Percentiles rank a stretch among this genome's conserved stretches.
phyloP scores from a whole-genome alignment of 2,113 vertebrate species.

The Silurus meridionalis region DNA sequence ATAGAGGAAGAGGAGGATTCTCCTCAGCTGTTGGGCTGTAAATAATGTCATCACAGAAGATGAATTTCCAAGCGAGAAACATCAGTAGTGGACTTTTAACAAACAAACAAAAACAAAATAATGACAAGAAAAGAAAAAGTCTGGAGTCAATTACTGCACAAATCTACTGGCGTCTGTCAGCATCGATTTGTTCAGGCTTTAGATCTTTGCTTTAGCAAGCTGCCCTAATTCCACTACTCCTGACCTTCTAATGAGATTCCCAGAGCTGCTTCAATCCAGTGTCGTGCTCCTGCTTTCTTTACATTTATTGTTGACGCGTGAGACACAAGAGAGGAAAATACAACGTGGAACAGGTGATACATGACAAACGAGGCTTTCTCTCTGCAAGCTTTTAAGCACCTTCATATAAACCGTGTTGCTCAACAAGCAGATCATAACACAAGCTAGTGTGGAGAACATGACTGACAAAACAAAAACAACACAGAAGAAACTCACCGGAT shows the following conservation, averaged over 20 bases:
- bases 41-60: not conserved
- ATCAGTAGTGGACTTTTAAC: slow-evolving; percentile 15
- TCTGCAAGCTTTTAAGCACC: not conserved
- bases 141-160: slow-evolving; percentile 68
- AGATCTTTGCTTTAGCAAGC: slow-evolving; percentile 58
- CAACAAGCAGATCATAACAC: not conserved
- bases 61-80: not conserved
- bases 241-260: slow-evolving; percentile 69
- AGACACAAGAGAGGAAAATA: not conserved
- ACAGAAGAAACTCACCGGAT: slow-evolving; percentile 40
- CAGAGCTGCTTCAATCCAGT: slow-evolving; percentile 49
- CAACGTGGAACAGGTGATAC: not conserved
- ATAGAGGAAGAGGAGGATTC: not conserved
- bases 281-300: slow-evolving; percentile 52
- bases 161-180: slow-evolving; percentile 65
- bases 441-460: not conserved
- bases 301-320: slow-evolving; percentile 20
- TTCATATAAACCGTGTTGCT: not conserved
- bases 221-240: slow-evolving; percentile 65
- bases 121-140: slow-evolving; percentile 38
- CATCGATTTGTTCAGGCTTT: slow-evolving; percentile 68
- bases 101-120: slow-evolving; percentile 38
- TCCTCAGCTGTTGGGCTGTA: not conserved
- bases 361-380: slow-evolving; percentile 16
- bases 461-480: not conserved